Evolutionary conservation across 2,797 vertebrate genomes (phyloP).

Genomic region (Synanceia verrucosa): DNA sequence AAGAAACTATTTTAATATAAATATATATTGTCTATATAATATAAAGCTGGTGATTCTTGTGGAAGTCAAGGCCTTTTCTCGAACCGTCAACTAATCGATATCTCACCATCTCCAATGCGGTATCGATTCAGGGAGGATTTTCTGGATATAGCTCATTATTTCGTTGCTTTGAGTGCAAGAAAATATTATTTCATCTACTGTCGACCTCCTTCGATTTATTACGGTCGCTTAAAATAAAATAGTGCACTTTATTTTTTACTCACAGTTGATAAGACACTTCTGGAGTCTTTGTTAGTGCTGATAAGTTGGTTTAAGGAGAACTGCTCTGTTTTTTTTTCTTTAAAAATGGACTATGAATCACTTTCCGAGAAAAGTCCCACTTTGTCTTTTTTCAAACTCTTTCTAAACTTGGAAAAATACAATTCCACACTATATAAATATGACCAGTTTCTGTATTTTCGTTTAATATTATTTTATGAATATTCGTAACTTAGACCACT

Average conservation of each 20-base stretch:
- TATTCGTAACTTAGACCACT: not conserved
- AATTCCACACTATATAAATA: not conserved
- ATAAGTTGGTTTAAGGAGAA: not conserved
- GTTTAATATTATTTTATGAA: not conserved
- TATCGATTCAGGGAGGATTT: conserved; percentile 58
- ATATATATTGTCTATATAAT: not conserved
- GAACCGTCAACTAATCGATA: conserved; percentile 50
- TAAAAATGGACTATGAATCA: not conserved
- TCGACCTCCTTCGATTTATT: conserved; percentile 33
- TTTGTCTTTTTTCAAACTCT: not conserved
- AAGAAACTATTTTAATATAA: not conserved
- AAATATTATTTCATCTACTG: conserved; percentile 39
- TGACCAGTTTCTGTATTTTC: not conserved
- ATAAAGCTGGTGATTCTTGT: not conserved
- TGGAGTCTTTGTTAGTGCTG: not conserved
- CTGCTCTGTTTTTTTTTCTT: not conserved
- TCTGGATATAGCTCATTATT: conserved; percentile 54
- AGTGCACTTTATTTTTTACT: not conserved
- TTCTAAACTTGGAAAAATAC: not conserved
- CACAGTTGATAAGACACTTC: not conserved
- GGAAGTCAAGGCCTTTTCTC: conserved; percentile 41
- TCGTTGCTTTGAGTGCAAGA: conserved; percentile 48
- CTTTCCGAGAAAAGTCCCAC: not conserved
- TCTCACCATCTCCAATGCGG: conserved; percentile 15
- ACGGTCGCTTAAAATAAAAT: conserved; percentile 13